Conservation (phyloP, 1,140 invertebrate genomes). For the Hycleus phaleratus region DNA sequence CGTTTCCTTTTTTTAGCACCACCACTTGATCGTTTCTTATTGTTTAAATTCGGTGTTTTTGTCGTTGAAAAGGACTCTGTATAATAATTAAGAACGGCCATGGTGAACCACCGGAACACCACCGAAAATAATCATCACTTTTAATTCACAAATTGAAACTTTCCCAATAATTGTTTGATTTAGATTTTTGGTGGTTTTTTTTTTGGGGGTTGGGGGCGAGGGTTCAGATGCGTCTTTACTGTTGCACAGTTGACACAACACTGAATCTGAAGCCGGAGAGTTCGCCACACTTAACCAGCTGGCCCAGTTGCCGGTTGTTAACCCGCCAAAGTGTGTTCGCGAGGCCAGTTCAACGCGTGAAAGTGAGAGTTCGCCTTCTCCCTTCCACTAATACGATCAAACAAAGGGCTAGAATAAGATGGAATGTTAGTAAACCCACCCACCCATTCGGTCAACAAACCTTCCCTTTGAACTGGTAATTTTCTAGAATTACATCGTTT, state of each 20-base stretch:
- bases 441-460: not conserved
- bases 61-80: conserved; percentile 27
- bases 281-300: conserved; percentile 50
- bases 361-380: conserved; percentile 50
- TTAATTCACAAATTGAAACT: not conserved
- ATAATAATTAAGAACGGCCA: conserved; percentile 37
- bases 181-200: no score
- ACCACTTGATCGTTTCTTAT: not conserved
- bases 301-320: conserved; percentile 59
- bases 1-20: conserved; percentile 44
- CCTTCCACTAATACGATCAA: conserved; percentile 13
- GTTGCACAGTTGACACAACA: conserved; percentile 34
- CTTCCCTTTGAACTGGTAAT: not conserved
- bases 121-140: not conserved
- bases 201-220: not conserved
- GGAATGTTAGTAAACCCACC: not conserved
- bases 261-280: conserved; percentile 42
- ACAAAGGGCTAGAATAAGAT: conserved; percentile 17
- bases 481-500: not conserved
- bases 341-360: conserved; percentile 46
- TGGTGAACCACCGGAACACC: conserved; percentile 26
- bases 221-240: conserved; percentile 25
- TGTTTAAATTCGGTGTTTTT: conserved; percentile 15
- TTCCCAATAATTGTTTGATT: no score
- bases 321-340: conserved; percentile 43